Base-by-base conservation (phyloP, 2,888 invertebrate genomes). In the Thymelicus acteon region DNA sequence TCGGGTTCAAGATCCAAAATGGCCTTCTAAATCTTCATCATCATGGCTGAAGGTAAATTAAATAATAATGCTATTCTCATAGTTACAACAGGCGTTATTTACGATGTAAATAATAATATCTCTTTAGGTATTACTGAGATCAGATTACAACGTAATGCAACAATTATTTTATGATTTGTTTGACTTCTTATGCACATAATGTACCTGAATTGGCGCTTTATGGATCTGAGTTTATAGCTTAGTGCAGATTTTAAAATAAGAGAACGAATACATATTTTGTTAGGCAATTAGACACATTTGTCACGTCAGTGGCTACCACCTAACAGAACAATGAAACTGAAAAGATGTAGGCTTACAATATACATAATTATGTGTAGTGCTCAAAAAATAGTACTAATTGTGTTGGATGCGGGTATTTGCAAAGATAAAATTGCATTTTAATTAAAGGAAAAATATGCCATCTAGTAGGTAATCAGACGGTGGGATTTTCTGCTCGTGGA, bases 21-120 rank as follows among this genome's bases (percentile, higher is more conserved):
- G 96, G 96, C 94, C 95, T 48, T 91, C 92, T 13, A 94, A 94
- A 52, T 95, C 94, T n/a, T 95, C 95, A 7, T 93, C 93, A 0
- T 81, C 84, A 4, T 96, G 96, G 96, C 85, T 96, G 37, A 95
- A 93, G 92, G 95, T 95, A 85, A 90, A 82, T 63, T 1, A 31
- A 37, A 24, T 12, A 12, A 54, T 54, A 7, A 12, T 10, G 8
- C 10, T 24, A 12, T 54, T 54, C 54, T 24, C 54, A 54, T 54
- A 24, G 54, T 54, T 24, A 24, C 24, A 24, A 4, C 6, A 12
- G 4, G 7, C 10, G 12, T 54, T 6, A 57, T 37, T 31, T 57
- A 37, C 37, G 8, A 37, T 57, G 54, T 54, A 52, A 8, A 52
- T 52, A 52, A n/a, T n/a, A n/a, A 8, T 15, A 2, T 54, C 54